Base-by-base conservation (phyloP, 2,113 vertebrate species). In the Amblyopsis rosae region DNA sequence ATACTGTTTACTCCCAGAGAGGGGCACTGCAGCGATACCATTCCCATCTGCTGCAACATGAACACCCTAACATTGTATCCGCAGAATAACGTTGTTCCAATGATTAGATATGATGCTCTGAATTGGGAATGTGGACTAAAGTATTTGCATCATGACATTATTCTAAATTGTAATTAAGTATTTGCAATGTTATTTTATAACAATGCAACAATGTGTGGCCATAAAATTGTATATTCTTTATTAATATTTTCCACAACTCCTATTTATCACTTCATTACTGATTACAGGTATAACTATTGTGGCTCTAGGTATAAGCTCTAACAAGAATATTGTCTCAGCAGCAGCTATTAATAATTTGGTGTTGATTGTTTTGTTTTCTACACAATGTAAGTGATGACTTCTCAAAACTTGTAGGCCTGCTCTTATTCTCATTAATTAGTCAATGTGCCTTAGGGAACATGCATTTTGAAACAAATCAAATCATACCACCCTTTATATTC, bases 1-100 rank as follows among this genome's bases (percentile, higher is more conserved):
- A 48, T 88, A 70, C 89, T 75, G 59, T 64, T 56, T 82, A 86
- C 26, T 81, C 77, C 89, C 89, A 91, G 88, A 77, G 82, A 89
- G 89, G 84, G 88, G 88, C 87, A 84, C 85, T 89, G 87, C 65
- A 86, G 86, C 57, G 81, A 70, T 80, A 59, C 64, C 59, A 62
- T 56, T 59, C 60, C 9, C 46, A 26, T 59, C 59, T 51, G 62
- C 59, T 68, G 73, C 70, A 61, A n/a, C 13, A 16, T 46, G 48
- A 46, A 68, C 8, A 46, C 55, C 56, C 59, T 50, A 50, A 26
- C 53, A 70, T 9, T 48, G 35, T 32, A 49, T 50, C 47, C 56
- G 33, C 57, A 69, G 62, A 48, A 41, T n/a, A 41, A 41, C 35
- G 7, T 5, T 7, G 35, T 41, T 41, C 35, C 35, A 26, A 26